A percentile compares a stretch with the other conserved stretches of the same genome.
These are phyloP conservation scores for Ursus arctos DNA, from an alignment of 2,113 vertebrate genomes.

Conservation along the genomic window DNA sequence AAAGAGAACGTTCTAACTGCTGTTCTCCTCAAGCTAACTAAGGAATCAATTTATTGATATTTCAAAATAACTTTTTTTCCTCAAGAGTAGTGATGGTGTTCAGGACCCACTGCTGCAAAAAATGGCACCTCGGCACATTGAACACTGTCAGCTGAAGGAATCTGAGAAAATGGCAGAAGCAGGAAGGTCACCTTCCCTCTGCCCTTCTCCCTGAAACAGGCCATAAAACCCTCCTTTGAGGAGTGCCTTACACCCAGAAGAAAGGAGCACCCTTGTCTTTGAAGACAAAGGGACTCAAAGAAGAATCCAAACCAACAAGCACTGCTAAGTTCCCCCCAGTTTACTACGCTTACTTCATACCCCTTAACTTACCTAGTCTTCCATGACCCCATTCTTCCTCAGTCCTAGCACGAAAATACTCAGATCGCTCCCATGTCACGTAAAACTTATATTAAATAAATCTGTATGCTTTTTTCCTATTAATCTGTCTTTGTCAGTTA, in stretches of 20 bases:
- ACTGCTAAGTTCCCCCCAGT: background rate
- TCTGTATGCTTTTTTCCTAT: background rate
- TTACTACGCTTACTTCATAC: background rate
- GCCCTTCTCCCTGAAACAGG: background rate
- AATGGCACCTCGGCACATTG: background rate
- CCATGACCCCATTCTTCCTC: background rate
- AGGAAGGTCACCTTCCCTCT: background rate
- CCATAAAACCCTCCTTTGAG: background rate
- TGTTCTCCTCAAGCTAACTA: slow-evolving; percentile 79
- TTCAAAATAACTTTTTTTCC: slow-evolving; percentile 82
- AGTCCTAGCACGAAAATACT: background rate
- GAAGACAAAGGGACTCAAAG: background rate
- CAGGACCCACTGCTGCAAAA: background rate
- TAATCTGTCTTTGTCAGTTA: background rate
- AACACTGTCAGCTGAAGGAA: background rate
- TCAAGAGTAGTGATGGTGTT: slow-evolving; percentile 69
- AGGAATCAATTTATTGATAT: slow-evolving; percentile 80
- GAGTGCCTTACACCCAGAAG: background rate
- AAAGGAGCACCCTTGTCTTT: background rate
- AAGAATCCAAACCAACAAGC: background rate
- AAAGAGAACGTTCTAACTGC: slow-evolving; percentile 78
- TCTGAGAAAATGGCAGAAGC: background rate
- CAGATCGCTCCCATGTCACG: background rate
- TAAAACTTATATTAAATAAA: background rate
- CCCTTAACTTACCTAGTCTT: background rate